phyloP scores from a whole-genome alignment of 2,113 vertebrate species.

The Cryptotis parvus region DNA sequence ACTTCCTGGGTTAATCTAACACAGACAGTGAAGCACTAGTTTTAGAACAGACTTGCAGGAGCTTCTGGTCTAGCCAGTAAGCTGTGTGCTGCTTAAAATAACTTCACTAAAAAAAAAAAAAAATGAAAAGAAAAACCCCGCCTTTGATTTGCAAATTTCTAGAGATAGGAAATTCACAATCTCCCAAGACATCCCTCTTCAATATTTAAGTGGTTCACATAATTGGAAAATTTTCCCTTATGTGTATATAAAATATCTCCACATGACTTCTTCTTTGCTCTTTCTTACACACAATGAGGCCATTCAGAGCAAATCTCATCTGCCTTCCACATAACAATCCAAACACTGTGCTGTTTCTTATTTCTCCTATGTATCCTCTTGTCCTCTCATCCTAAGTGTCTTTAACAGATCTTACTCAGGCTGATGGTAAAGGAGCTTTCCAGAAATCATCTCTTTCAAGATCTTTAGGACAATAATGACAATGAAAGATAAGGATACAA shows the following conservation, averaged over 20 bases:
- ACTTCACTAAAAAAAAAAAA: not conserved
- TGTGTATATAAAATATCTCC: constrained; percentile 10
- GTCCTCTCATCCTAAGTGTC: not conserved
- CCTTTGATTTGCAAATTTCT: constrained; percentile 40
- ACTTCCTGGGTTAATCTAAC: not conserved
- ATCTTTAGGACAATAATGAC: not conserved
- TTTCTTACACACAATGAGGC: not conserved
- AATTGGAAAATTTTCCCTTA: not conserved
- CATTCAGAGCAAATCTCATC: not conserved
- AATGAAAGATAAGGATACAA: not conserved
- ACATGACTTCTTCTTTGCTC: not conserved
- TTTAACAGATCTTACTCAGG: not conserved
- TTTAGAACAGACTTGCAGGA: constrained; percentile 38
- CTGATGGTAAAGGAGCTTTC: not conserved
- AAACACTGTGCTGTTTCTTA: not conserved
- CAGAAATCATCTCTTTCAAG: not conserved
- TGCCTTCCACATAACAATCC: not conserved
- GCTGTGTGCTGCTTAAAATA: constrained; percentile 28
- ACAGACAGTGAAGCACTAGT: not conserved
- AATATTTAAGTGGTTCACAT: constrained; percentile 26
- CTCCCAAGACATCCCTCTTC: not conserved
- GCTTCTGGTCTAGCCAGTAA: constrained; percentile 4
- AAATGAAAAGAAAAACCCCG: not conserved
- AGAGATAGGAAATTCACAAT: constrained; percentile 11
- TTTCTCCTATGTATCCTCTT: not conserved